Evolutionary conservation across 2,797 vertebrate genomes (phyloP).

Genomic region (Tiaroga cobitis): DNA sequence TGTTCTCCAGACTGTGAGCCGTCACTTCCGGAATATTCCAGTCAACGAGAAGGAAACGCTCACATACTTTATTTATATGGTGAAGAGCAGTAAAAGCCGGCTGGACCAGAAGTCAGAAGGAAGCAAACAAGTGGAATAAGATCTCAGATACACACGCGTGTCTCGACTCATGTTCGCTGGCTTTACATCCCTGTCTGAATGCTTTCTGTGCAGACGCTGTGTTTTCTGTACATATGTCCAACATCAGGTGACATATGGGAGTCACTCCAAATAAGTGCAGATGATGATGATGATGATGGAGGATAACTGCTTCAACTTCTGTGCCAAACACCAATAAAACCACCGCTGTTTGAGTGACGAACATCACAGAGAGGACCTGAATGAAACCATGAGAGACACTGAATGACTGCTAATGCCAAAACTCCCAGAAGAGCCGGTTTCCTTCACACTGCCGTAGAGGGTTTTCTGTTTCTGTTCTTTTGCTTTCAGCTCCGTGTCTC

Average conservation of each 20-base stretch:
- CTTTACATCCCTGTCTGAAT: constrained; percentile 59
- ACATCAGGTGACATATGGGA: constrained; percentile 5
- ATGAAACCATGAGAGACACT: constrained; percentile 19
- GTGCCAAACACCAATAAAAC: constrained; percentile 42
- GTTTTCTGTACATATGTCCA: constrained; percentile 36
- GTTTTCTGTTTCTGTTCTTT: background rate
- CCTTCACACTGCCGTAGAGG: background rate
- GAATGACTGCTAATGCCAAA: background rate
- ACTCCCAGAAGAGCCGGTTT: background rate
- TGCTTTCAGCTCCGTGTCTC: background rate
- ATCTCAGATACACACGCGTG: background rate
- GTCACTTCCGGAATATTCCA: constrained; percentile 97
- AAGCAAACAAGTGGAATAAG: constrained; percentile 89
- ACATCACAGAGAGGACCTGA: background rate
- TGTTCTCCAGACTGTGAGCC: constrained; percentile 89
- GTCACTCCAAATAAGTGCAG: constrained; percentile 61
- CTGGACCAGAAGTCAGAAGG: constrained; percentile 94
- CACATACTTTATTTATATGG: constrained; percentile 99
- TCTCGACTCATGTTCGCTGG: constrained; percentile 38
- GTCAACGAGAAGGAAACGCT: constrained; percentile 99
- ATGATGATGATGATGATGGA: constrained; percentile 49
- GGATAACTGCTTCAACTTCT: background rate
- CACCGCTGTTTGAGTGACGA: background rate
- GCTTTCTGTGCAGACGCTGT: constrained; percentile 37
- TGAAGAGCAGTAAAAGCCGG: constrained; percentile 97